A percentile compares a stretch with the other conserved stretches of the same genome.
phyloP scores from a whole-genome alignment of 2,797 vertebrate genomes.

The Cryptoprocta ferox region DNA sequence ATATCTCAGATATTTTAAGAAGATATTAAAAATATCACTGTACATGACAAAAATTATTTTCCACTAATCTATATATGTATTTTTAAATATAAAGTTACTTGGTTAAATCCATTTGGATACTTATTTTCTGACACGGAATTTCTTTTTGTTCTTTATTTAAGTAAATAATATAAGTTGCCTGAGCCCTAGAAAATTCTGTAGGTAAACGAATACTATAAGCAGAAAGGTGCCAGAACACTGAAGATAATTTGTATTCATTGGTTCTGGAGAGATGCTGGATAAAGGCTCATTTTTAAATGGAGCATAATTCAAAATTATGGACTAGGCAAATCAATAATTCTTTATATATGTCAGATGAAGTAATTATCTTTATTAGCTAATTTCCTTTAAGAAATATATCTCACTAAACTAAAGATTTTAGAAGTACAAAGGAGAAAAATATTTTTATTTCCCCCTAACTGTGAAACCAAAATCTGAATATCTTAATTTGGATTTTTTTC shows the following conservation, averaged over 20 bases:
- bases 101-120: neutral
- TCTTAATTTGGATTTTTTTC: neutral
- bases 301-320: slow-evolving; percentile 71
- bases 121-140: neutral
- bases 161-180: neutral
- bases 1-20: neutral
- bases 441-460: neutral
- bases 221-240: neutral
- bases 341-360: slow-evolving; percentile 67
- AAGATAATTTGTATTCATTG: slow-evolving; percentile 75
- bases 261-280: slow-evolving; percentile 54
- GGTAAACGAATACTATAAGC: slow-evolving; percentile 48
- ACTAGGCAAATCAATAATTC: slow-evolving; percentile 80
- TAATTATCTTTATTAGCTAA: slow-evolving; percentile 80
- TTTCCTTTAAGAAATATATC: slow-evolving; percentile 73
- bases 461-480: neutral
- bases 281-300: slow-evolving; percentile 78
- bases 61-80: neutral
- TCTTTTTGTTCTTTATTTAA: slow-evolving; percentile 35
- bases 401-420: slow-evolving; percentile 71
- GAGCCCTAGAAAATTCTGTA: slow-evolving; percentile 9
- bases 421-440: slow-evolving; percentile 51
- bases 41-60: neutral
- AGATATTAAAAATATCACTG: neutral
- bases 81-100: neutral